These are phyloP conservation scores for Martes martes DNA, from an alignment of 2,113 vertebrate species.

Conservation along the genomic window DNA sequence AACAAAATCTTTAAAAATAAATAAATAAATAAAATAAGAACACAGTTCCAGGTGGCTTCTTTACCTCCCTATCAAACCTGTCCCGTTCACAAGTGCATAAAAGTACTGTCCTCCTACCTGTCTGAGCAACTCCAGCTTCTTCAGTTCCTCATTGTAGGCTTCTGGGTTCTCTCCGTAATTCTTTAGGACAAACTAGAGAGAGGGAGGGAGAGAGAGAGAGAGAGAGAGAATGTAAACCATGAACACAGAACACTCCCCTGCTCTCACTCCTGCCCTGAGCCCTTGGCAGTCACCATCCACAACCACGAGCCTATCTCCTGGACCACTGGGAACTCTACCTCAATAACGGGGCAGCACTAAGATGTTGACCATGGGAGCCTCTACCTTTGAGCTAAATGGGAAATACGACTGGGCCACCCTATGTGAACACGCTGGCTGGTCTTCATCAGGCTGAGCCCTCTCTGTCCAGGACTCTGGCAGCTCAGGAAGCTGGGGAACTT, in stretches of 20 bases:
- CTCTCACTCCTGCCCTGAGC: background rate
- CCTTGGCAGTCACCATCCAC: background rate
- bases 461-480: background rate
- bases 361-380: background rate
- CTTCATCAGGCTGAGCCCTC: background rate
- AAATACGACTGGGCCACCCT: background rate
- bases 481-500: background rate
- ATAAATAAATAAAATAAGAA: background rate
- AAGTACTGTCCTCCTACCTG: conserved; percentile 83
- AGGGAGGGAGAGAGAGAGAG: background rate
- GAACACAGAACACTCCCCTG: too few relatives aligned
- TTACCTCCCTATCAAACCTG: background rate
- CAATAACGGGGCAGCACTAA: background rate
- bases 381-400: background rate
- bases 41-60: background rate
- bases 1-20: too few relatives aligned
- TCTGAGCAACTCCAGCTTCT: conserved; percentile 94
- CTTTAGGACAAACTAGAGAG: conserved; percentile 92
- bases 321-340: background rate
- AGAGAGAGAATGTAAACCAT: background rate
- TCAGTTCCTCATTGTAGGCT: conserved; percentile 96
- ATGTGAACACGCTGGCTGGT: background rate
- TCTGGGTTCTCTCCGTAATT: conserved; percentile 98
- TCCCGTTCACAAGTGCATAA: background rate
- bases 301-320: background rate